Percentiles rank a stretch among this genome's conserved stretches.
These are phyloP conservation scores for Eustalomyia histrio DNA, from an alignment of 2,888 invertebrate genomes.

Conservation along the genomic window DNA sequence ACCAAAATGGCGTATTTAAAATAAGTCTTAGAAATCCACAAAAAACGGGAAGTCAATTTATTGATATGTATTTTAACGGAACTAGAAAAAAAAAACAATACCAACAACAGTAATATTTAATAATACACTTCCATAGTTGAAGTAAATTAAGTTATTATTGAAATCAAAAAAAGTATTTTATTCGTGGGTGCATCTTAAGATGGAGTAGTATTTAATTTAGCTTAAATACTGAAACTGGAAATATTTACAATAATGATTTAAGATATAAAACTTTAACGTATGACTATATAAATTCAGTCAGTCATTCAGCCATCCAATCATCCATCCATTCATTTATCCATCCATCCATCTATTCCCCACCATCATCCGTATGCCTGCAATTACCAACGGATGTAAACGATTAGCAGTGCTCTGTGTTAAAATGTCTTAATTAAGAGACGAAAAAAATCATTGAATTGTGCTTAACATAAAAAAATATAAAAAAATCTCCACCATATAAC, in stretches of 20 bases:
- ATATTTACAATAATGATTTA: constrained; percentile 11
- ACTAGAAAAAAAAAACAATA: constrained; percentile 25
- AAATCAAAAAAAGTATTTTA: constrained; percentile 20
- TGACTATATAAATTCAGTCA: constrained; percentile 28
- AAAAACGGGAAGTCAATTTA: constrained; percentile 59
- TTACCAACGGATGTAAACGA: constrained; percentile 74
- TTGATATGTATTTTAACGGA: constrained; percentile 55
- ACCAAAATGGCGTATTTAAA: constrained; percentile 41
- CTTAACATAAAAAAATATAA: constrained; percentile 4
- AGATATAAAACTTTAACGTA: constrained; percentile 38
- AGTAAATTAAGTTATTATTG: constrained; percentile 52
- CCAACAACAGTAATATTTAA: not conserved
- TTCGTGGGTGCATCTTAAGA: constrained; percentile 29
- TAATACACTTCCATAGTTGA: not conserved
- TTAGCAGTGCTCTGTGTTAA: constrained; percentile 69
- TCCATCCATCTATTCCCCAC: constrained; percentile 28
- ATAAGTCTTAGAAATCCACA: not conserved
- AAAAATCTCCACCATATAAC: constrained; percentile 38
- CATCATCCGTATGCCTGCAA: constrained; percentile 58
- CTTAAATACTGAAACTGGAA: constrained; percentile 12
- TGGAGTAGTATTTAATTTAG: constrained; percentile 16
- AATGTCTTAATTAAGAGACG: constrained; percentile 68
- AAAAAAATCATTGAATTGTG: constrained; percentile 52
- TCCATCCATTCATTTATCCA: constrained; percentile 36
- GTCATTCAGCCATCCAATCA: constrained; percentile 40